Evolutionary conservation across 2,113 vertebrate genomes (phyloP).

Genomic region (Prionailurus bengalensis): DNA sequence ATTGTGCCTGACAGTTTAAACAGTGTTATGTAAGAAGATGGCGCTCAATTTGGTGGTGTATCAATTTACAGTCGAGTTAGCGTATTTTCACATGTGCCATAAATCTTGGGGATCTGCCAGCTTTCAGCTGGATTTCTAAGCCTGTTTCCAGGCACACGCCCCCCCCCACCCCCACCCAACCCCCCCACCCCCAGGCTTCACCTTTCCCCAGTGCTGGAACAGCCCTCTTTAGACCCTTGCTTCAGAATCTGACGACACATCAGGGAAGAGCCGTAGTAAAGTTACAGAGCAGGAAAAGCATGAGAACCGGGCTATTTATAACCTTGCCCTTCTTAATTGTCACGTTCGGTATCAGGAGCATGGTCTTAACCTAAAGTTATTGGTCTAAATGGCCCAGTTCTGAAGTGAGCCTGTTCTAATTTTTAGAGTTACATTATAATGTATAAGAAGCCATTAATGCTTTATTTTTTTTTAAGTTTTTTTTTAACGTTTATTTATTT

Average conservation of each 20-base stretch:
- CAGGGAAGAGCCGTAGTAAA: not conserved
- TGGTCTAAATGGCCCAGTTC: not conserved
- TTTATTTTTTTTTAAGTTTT: not conserved
- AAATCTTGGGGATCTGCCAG: not conserved
- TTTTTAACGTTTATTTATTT: too few species aligned
- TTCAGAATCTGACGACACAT: conserved; percentile 6
- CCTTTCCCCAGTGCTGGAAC: too few species aligned
- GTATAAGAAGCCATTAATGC: not conserved
- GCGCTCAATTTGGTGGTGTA: not conserved
- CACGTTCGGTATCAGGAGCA: not conserved
- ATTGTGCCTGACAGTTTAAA: not conserved
- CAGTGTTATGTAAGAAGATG: not conserved
- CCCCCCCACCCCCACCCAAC: accelerated
- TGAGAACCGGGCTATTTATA: conserved; percentile 64
- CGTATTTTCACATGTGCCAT: not conserved
- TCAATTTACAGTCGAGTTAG: conserved; percentile 25
- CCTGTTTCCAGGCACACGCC: not conserved
- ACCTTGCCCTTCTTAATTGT: conserved; percentile 35
- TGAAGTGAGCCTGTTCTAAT: not conserved
- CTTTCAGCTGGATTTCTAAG: not conserved
- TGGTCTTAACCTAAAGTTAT: not conserved
- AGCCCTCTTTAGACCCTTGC: not conserved
- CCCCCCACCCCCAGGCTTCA: not conserved
- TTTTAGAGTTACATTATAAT: conserved; percentile 16
- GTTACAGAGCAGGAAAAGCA: not conserved